phyloP scores from a whole-genome alignment of 2,113 vertebrate species.

The Mellivora capensis region DNA sequence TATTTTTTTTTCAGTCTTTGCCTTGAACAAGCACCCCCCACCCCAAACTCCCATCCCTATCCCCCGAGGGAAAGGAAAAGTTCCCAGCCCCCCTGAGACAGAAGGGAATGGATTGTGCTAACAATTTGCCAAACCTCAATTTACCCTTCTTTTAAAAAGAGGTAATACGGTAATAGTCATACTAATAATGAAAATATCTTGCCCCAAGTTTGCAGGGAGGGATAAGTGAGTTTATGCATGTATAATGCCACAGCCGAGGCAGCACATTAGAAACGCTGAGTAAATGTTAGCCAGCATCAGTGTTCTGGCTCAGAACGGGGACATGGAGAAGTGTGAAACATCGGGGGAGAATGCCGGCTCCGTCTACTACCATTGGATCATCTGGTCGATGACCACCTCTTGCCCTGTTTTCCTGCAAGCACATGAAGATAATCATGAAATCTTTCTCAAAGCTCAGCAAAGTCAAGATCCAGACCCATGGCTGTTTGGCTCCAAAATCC shows the following conservation, averaged over 20 bases:
- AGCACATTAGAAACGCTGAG: fast-evolving
- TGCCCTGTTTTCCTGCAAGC: background rate
- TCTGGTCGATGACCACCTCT: too few species aligned
- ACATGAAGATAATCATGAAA: background rate
- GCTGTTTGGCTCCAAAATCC: background rate
- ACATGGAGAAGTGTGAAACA: fast-evolving
- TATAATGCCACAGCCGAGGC: fast-evolving
- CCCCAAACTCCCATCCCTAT: background rate
- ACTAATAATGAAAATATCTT: background rate
- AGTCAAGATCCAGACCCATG: background rate
- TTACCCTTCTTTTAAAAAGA: background rate
- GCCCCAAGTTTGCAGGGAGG: background rate
- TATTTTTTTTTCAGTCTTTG: background rate
- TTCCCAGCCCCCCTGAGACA: background rate
- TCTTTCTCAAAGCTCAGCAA: background rate
- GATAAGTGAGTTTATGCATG: fast-evolving
- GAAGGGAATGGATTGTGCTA: too few species aligned
- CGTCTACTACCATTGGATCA: background rate
- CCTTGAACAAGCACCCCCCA: fast-evolving
- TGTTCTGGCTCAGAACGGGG: fast-evolving
- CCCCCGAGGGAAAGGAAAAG: too few species aligned
- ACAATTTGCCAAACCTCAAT: background rate
- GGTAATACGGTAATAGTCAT: too few species aligned
- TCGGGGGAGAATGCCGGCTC: background rate
- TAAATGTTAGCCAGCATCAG: fast-evolving